phyloP scores from a whole-genome alignment of 2,113 vertebrate genomes.

The Butorides virescens region DNA sequence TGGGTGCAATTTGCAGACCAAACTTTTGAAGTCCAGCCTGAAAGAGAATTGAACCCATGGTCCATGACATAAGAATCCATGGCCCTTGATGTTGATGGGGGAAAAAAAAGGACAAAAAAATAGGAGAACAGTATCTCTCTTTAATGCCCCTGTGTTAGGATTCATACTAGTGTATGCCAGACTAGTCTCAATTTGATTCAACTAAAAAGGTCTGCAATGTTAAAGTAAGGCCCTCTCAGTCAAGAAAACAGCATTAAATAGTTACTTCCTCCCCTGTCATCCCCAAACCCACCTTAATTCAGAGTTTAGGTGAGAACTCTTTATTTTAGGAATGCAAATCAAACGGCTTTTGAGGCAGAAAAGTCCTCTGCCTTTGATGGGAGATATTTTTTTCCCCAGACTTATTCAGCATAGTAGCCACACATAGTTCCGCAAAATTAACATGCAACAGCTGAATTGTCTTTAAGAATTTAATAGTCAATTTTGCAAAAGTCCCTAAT shows the following conservation, averaged over 20 bases:
- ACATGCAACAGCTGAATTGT: not conserved
- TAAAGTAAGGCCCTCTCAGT: not conserved
- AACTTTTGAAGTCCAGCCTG: not conserved
- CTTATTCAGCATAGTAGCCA: not conserved
- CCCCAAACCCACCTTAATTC: not conserved
- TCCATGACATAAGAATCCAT: not conserved
- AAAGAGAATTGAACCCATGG: not conserved
- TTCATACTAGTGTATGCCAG: not conserved
- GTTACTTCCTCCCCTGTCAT: accelerated
- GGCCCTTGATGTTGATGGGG: not conserved
- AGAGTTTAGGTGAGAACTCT: not conserved
- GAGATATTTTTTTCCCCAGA: not conserved
- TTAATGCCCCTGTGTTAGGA: accelerated
- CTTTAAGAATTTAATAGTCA: not conserved
- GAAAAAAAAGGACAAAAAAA: not conserved
- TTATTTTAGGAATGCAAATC: not conserved
- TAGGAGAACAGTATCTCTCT: not conserved
- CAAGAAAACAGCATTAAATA: not conserved
- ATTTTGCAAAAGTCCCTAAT: not conserved
- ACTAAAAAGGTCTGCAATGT: not conserved
- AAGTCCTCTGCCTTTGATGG: not conserved
- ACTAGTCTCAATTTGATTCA: not conserved
- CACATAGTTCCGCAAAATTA: not conserved
- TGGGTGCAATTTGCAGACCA: not conserved
- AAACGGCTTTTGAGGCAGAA: not conserved